phyloP scores from a whole-genome alignment of 2,888 invertebrate species.

The Drosophila prostipennis region DNA sequence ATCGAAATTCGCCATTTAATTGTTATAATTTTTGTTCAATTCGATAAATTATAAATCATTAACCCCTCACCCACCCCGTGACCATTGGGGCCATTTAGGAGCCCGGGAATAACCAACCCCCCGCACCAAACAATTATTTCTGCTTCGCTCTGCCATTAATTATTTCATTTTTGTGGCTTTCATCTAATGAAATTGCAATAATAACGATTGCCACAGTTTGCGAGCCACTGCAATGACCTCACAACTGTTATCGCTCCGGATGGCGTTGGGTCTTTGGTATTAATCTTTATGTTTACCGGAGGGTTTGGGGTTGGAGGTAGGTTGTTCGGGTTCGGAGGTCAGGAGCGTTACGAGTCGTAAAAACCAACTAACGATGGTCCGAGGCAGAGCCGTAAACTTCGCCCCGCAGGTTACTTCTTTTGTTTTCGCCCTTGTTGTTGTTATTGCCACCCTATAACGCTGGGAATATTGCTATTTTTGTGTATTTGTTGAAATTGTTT shows the following conservation, averaged over 20 bases:
- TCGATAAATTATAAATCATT: conserved; percentile 73
- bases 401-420: conserved; percentile 5
- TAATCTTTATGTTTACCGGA: conserved; percentile 57
- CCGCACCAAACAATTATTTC: conserved; percentile 21
- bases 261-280: conserved; percentile 44
- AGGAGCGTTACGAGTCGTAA: conserved; percentile 56
- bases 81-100: too few relatives aligned
- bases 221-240: conserved; percentile 39
- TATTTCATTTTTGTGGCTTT: conserved; percentile 46
- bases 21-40: conserved; percentile 50
- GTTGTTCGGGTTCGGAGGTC: not conserved
- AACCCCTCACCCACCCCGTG: not conserved
- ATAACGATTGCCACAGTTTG: conserved; percentile 35
- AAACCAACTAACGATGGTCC: conserved; percentile 62
- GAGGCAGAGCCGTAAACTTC: conserved; percentile 50
- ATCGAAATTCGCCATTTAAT: conserved; percentile 37
- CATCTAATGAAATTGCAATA: conserved; percentile 45
- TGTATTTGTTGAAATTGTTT: too few relatives aligned
- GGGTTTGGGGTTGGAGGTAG: not conserved
- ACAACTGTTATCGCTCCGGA: conserved; percentile 56
- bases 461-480: not conserved
- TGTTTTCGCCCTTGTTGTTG: not conserved
- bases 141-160: conserved; percentile 30
- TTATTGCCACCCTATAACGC: conserved; percentile 5
- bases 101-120: too few relatives aligned